Evolutionary conservation across 1,140 invertebrate genomes (phyloP), one percentile per base, ranked within the genome.

Genomic region (Habropoda laboriosa): DNA sequence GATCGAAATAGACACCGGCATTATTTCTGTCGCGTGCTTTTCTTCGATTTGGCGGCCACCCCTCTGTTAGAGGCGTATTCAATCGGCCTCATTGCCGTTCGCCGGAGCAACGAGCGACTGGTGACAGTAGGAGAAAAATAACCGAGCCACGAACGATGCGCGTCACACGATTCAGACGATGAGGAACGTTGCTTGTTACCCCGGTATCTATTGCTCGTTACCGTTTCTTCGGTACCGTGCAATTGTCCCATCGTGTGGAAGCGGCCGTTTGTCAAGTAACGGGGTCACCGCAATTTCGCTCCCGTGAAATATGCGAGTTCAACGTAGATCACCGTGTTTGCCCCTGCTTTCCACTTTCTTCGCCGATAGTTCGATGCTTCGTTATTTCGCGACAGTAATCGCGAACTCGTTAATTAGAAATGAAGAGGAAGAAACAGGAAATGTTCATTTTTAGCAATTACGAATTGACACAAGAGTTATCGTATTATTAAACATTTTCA

Each of bases 171-270:
- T 45, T 45, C 51, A 76, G 68, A 76, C 74, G 40, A 68, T 68
- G 64, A 58, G 40, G 40, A 16, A 76, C 68, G 32, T 21, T 16
- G 63, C 74, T 76, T 68, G 74, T 76, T 76, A 76, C n/a, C 51
- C 5, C 61, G 18, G 24, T 70, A 70, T 51, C 73, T 75, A 55
- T 77, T 60, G 75, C 64, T 77, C 75, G 75, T 77, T 70, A 70
- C 42, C 66, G 32, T 49, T 77, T 77, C 75, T 70, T 70, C 42
- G 75, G 24, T 35, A 24, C 66, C n/a, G 16, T 2, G 53, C 30
- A 1, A 58, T 38, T 27, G 63, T 42, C 24, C 5, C 16, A 18
- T 3, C 10, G 38, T 16, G 53, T 3, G 1, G 53, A 21, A 5
- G 24, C n/a, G 51, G 5, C 40, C 66, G 64, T 70, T 77, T 47